Percentiles rank a stretch among this genome's conserved stretches.
phyloP scores from a whole-genome alignment of 2,888 invertebrate genomes.

The Neoaliturus tenellus region DNA sequence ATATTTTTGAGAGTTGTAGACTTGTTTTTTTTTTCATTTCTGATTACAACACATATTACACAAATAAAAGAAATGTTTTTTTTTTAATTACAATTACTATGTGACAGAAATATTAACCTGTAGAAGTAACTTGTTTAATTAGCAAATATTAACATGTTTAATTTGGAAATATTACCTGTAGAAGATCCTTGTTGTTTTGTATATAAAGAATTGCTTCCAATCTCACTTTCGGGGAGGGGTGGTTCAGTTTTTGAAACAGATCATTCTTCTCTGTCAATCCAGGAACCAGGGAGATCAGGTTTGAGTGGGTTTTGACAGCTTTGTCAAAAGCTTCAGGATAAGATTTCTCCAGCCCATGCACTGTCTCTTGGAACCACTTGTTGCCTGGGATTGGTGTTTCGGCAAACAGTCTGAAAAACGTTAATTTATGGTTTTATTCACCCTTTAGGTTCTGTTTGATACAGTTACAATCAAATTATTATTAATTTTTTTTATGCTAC shows the following conservation, averaged over 20 bases:
- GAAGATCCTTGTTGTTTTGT: conserved; percentile 58
- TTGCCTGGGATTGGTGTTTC: background rate
- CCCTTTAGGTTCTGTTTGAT: too few species aligned
- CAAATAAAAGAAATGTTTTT: too few species aligned
- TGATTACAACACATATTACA: too few species aligned
- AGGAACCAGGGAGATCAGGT: conserved; percentile 59
- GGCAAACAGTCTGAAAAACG: conserved; percentile 23
- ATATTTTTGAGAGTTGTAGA: too few species aligned
- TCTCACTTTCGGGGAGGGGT: conserved; percentile 73
- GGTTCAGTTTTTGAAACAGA: conserved; percentile 75
- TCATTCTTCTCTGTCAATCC: conserved; percentile 60
- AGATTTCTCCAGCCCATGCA: conserved; percentile 80
- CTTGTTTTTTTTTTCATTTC: too few species aligned
- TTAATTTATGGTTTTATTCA: background rate
- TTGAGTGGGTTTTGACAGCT: conserved; percentile 56
- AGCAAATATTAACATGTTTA: background rate
- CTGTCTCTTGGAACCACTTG: conserved; percentile 66
- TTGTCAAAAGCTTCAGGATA: conserved; percentile 85
- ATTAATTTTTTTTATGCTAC: too few species aligned
- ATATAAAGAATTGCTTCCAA: conserved; percentile 57
- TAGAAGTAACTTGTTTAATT: background rate
- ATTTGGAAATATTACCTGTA: conserved; percentile 55
- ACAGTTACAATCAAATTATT: too few species aligned
- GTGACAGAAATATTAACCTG: background rate
- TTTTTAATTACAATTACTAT: too few species aligned